Percentiles rank a stretch among this genome's conserved stretches.
These are phyloP conservation scores for Dynastes tityus DNA, from an alignment of 2,888 invertebrate species.

Conservation along the genomic window DNA sequence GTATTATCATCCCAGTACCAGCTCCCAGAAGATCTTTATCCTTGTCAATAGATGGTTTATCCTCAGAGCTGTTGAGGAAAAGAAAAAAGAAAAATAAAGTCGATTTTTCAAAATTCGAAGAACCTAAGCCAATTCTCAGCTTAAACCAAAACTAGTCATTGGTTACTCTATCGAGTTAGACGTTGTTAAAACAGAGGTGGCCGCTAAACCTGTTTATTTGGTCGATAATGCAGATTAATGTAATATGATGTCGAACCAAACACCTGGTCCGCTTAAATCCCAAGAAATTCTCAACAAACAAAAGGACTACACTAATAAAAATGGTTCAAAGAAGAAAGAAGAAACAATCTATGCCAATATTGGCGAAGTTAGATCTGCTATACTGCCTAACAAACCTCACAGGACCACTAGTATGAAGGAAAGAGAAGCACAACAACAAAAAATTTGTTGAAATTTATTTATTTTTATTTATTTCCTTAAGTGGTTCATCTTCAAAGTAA, in stretches of 20 bases:
- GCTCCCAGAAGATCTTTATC: conserved; percentile 81
- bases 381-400: conserved; percentile 87
- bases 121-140: conserved; percentile 74
- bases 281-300: conserved; percentile 77
- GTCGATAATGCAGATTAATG: conserved; percentile 31
- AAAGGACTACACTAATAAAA: conserved; percentile 69
- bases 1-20: conserved; percentile 73
- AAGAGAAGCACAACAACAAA: conserved; percentile 74
- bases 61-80: conserved; percentile 67
- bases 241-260: conserved; percentile 75
- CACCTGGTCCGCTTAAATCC: conserved; percentile 81
- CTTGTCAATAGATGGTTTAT: conserved; percentile 82
- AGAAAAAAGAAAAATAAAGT: conserved; percentile 79
- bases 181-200: conserved; percentile 85
- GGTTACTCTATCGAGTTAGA: conserved; percentile 91
- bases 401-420: conserved; percentile 90
- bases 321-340: conserved; percentile 66
- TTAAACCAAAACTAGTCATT: conserved; percentile 86
- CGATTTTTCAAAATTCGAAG: conserved; percentile 79
- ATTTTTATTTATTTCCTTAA: too few relatives aligned
- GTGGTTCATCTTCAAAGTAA: too few relatives aligned
- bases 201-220: conserved; percentile 65
- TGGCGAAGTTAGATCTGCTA: conserved; percentile 87
- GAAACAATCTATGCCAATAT: conserved; percentile 87
- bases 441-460: conserved; percentile 33